These are phyloP conservation scores for Drosophila simulans DNA, from an alignment of 1,140 invertebrate genomes.

Conservation along the genomic window DNA sequence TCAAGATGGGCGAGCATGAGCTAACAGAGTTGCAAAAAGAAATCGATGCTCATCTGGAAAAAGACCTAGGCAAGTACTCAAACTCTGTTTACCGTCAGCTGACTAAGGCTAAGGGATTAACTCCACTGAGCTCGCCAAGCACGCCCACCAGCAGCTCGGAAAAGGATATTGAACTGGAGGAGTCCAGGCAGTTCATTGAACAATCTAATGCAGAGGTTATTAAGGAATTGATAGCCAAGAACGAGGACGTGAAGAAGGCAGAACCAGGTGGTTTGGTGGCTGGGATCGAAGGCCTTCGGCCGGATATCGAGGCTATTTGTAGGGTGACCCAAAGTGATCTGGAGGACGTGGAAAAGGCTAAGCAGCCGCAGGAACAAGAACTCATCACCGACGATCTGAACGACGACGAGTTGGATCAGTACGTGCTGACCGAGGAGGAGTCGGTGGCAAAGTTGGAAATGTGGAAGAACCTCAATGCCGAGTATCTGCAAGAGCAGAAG, in stretches of 20 bases:
- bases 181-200: constrained; percentile 86
- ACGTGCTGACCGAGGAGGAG: constrained; percentile 94
- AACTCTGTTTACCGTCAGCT: constrained; percentile 61
- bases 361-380: constrained; percentile 85
- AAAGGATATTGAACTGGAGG: constrained; percentile 82
- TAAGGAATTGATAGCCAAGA: constrained; percentile 83
- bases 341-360: constrained; percentile 63
- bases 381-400: constrained; percentile 93
- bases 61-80: constrained; percentile 85
- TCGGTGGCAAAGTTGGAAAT: constrained; percentile 90
- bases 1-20: constrained; percentile 86
- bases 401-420: constrained; percentile 94
- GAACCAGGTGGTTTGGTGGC: constrained; percentile 24
- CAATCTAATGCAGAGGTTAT: constrained; percentile 87
- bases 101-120: constrained; percentile 27
- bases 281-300: constrained; percentile 73
- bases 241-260: constrained; percentile 40
- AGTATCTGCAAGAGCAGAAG: constrained; percentile 93
- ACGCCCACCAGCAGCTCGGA: constrained; percentile 29
- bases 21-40: constrained; percentile 90
- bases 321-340: constrained; percentile 69
- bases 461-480: constrained; percentile 94
- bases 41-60: constrained; percentile 91
- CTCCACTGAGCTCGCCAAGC: neutral
- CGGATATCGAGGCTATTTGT: constrained; percentile 81